Evolutionary conservation across 2,113 vertebrate species (phyloP).

Genomic region (Alethe castanea): DNA sequence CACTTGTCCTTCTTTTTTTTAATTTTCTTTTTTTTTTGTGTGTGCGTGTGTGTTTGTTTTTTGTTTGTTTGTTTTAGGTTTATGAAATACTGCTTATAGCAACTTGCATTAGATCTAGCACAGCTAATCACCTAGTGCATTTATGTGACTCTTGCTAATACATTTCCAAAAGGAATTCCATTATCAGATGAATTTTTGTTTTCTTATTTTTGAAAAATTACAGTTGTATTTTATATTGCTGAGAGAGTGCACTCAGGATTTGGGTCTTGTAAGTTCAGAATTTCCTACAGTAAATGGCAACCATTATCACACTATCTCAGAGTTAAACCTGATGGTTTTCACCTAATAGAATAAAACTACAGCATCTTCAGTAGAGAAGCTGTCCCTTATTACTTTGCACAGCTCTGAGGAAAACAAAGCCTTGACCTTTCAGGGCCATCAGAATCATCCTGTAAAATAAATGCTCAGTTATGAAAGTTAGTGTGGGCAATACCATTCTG

Average conservation of each 20-base stretch:
- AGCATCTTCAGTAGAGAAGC: background rate
- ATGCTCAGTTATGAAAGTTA: background rate
- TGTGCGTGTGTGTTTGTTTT: no score
- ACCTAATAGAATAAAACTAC: background rate
- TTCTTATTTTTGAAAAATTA: background rate
- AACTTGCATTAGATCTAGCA: background rate
- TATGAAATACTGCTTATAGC: background rate
- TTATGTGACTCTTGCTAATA: background rate
- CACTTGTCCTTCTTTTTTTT: background rate
- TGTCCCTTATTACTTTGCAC: background rate
- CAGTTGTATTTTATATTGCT: accelerated
- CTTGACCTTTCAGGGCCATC: background rate
- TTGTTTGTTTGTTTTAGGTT: background rate
- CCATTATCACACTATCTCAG: background rate
- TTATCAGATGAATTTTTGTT: background rate
- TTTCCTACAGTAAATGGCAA: background rate
- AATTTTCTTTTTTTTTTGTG: no score
- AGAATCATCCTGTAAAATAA: background rate
- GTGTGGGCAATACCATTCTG: background rate
- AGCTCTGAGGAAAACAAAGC: background rate
- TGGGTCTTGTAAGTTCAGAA: accelerated
- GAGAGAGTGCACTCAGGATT: background rate
- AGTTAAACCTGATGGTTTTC: background rate
- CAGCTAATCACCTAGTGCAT: background rate
- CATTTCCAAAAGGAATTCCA: background rate